Evolutionary conservation across 1,140 invertebrate species (phyloP).

Genomic region (Dendrolimus kikuchii): DNA sequence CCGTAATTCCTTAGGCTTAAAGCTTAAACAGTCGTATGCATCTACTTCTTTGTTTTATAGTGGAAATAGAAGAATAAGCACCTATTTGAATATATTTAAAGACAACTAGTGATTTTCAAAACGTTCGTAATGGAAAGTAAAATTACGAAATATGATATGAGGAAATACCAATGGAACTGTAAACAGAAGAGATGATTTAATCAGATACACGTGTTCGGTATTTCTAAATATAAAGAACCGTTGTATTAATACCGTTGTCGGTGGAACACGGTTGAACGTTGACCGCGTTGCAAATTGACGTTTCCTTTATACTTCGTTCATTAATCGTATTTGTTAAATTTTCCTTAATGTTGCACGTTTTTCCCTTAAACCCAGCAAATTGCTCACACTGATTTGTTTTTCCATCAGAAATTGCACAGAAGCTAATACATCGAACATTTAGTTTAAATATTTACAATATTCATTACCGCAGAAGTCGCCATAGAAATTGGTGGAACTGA

Average conservation of each 20-base stretch:
- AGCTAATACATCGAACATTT: conserved; percentile 5
- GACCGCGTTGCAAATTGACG: conserved; percentile 51
- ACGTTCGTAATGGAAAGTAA: conserved; percentile 14
- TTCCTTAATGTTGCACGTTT: conserved; percentile 16
- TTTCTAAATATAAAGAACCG: conserved; percentile 63
- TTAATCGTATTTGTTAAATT: conserved; percentile 32
- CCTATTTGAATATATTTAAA: no score
- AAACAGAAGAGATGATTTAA: conserved; percentile 56
- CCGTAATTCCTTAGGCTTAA: conserved; percentile 28
- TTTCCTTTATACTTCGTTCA: conserved; percentile 39
- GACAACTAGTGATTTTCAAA: not conserved
- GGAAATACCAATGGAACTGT: conserved; percentile 41
- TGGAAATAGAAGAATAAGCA: not conserved
- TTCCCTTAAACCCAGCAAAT: not conserved
- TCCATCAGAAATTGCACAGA: no score
- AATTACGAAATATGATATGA: conserved; percentile 25
- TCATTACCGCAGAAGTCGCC: conserved; percentile 17
- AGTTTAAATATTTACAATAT: conserved; percentile 31
- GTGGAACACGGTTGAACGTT: conserved; percentile 34
- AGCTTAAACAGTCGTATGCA: conserved; percentile 11
- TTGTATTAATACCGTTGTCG: conserved; percentile 49
- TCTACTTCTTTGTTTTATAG: conserved; percentile 13
- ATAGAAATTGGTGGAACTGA: conserved; percentile 9
- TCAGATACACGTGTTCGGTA: conserved; percentile 47
- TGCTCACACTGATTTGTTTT: no score